Conservation (phyloP, 2,888 invertebrate genomes). For the Eristalis intricaria region DNA sequence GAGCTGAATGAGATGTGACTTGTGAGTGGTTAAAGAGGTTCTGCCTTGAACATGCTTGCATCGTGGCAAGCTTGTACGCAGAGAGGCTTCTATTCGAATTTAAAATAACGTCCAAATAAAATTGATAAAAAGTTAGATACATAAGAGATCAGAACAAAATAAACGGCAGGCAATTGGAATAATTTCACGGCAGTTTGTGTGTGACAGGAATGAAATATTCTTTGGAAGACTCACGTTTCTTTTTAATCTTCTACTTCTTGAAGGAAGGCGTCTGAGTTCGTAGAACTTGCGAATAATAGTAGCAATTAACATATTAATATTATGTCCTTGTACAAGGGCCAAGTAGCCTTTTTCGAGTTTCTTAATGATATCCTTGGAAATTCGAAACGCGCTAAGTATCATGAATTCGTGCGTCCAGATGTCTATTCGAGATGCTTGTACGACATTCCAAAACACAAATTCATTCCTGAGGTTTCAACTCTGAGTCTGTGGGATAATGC, state of each 20-base stretch:
- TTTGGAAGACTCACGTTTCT: constrained; percentile 15
- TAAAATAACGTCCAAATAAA: background rate
- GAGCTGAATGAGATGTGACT: background rate
- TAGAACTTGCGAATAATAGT: background rate
- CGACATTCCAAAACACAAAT: no score
- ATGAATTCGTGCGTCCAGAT: no score
- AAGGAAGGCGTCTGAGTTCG: background rate
- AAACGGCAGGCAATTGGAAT: constrained; percentile 28
- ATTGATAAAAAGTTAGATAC: background rate
- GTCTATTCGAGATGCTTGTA: no score
- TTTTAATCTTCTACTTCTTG: background rate
- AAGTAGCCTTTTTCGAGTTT: background rate
- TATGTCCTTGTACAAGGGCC: background rate
- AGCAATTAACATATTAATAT: background rate
- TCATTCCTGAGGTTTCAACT: no score
- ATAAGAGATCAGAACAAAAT: background rate
- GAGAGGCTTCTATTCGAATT: background rate
- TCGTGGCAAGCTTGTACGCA: background rate
- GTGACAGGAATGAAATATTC: background rate
- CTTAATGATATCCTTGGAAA: no score
- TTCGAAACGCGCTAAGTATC: no score
- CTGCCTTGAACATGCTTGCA: background rate
- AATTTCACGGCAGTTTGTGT: constrained; percentile 5
- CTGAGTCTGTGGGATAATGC: no score
- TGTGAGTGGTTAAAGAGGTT: background rate